phyloP scores from a whole-genome alignment of 37 sponge, comb jelly and placozoan species.

The Dysidea cf. avara region DNA sequence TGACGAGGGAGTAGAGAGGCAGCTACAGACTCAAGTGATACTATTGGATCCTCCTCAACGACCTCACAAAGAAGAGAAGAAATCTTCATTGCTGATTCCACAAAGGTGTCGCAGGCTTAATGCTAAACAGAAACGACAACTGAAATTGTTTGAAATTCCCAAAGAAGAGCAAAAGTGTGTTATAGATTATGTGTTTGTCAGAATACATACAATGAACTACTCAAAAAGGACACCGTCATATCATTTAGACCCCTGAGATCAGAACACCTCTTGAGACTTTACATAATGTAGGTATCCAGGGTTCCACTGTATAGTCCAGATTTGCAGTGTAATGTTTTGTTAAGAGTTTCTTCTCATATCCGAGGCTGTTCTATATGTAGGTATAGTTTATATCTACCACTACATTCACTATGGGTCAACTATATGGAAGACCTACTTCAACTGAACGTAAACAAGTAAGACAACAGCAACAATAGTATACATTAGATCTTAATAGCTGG shows the following conservation, averaged over 20 bases:
- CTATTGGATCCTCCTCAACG: slow-evolving; percentile 25
- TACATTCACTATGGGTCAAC: slow-evolving; percentile 70
- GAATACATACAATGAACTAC: too few relatives aligned
- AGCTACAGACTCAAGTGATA: slow-evolving; percentile 31
- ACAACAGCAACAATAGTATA: not conserved
- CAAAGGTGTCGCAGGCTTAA: slow-evolving; percentile 33
- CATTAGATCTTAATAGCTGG: too few relatives aligned
- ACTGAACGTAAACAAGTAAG: slow-evolving; percentile 4
- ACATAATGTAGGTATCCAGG: too few relatives aligned
- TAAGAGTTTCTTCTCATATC: too few relatives aligned
- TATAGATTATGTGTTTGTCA: too few relatives aligned
- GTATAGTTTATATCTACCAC: slow-evolving; percentile 55
- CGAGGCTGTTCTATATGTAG: too few relatives aligned
- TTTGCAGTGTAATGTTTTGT: too few relatives aligned
- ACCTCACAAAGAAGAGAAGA: slow-evolving; percentile 15
- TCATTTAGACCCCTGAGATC: too few relatives aligned
- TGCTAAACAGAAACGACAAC: slow-evolving; percentile 28
- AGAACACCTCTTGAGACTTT: too few relatives aligned
- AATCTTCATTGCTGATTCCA: not conserved
- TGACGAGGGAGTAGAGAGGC: slow-evolving; percentile 17
- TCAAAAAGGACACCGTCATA: too few relatives aligned
- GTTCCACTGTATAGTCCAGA: too few relatives aligned
- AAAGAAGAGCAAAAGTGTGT: slow-evolving; percentile 59
- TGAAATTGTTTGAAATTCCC: slow-evolving; percentile 45
- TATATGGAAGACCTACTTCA: slow-evolving; percentile 77